Evolutionary conservation across 1,140 invertebrate species (phyloP), one percentile per base, ranked within the genome.

Genomic region (Drosophila sproati): DNA sequence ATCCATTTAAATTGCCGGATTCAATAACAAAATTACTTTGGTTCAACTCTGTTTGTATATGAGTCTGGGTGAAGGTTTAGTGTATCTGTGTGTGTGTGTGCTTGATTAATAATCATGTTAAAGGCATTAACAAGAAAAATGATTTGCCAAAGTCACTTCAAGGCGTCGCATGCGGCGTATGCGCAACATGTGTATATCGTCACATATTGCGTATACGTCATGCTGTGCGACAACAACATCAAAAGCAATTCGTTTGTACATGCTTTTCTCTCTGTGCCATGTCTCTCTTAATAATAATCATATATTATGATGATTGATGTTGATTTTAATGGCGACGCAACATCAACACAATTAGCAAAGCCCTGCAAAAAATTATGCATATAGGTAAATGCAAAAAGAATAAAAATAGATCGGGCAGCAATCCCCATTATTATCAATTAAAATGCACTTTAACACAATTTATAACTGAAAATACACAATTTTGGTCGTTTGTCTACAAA

Each of bases 81-180:
- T 70, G 29, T 34, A 1, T 68, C 39, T 34, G 10, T 48, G 48
- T 47, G 8, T 41, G 12, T 34, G 48, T 37, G 56, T 50, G 43
- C 45, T 88, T 88, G 85, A 89, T 89, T 89, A 88, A 89, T 88
- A 78, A 73, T 68, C 74, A 89, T 68, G 77, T 80, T 82, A 78
- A 89, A 73, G 71, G 78, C 62, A 78, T 80, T 83, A 78, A 67
- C 73, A 77, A 74, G 80, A 82, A 87, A 87, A 87, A 87, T 87
- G 80, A 87, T 79, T 79, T 73, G 54, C 47, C 52, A 70, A 73
- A 62, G 66, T 67, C 62, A 66, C 52, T 66, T 72, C 52, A 64
- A 64, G 47, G 34, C 73, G 35, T 54, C 43, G 12, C 64, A 73
- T 51, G 37, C 52, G 60, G 63, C 76, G 69, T 87, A 82, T 80